These are phyloP conservation scores for Melanotaenia boesemani DNA, from an alignment of 2,797 vertebrate genomes.

Conservation along the genomic window DNA sequence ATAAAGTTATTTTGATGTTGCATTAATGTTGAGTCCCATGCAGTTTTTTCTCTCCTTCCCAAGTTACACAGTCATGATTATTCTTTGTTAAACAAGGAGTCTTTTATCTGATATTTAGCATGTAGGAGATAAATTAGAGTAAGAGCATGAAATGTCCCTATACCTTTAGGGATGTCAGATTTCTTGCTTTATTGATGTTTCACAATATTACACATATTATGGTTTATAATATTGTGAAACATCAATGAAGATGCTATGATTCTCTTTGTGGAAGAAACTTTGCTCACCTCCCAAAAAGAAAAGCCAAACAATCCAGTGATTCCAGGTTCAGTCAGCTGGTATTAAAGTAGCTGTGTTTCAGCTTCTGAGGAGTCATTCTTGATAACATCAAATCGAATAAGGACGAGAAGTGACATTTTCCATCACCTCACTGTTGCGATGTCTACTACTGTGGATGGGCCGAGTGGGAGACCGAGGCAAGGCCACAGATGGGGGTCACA, in stretches of 20 bases:
- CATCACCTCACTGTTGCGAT: constrained; percentile 44
- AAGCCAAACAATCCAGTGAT: not conserved
- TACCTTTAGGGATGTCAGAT: too few species aligned
- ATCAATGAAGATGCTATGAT: too few species aligned
- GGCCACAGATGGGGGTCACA: constrained; percentile 55
- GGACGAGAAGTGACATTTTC: constrained; percentile 62
- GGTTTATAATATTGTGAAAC: too few species aligned
- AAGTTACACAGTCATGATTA: too few species aligned
- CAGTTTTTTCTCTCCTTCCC: too few species aligned
- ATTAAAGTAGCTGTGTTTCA: not conserved
- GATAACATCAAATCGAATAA: constrained; percentile 51
- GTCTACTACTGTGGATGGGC: constrained; percentile 44
- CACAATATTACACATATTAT: too few species aligned
- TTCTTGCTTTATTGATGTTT: too few species aligned
- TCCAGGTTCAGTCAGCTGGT: not conserved
- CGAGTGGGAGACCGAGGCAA: constrained; percentile 31
- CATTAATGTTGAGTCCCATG: not conserved
- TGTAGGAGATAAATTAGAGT: too few species aligned
- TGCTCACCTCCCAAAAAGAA: not conserved
- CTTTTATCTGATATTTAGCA: too few species aligned
- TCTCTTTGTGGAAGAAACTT: not conserved
- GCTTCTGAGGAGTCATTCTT: constrained; percentile 39
- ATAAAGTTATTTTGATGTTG: too few species aligned
- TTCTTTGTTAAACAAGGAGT: too few species aligned
- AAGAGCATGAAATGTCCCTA: too few species aligned